phyloP scores from a whole-genome alignment of 2,113 vertebrate genomes.

The Mormyrus iriodes region DNA sequence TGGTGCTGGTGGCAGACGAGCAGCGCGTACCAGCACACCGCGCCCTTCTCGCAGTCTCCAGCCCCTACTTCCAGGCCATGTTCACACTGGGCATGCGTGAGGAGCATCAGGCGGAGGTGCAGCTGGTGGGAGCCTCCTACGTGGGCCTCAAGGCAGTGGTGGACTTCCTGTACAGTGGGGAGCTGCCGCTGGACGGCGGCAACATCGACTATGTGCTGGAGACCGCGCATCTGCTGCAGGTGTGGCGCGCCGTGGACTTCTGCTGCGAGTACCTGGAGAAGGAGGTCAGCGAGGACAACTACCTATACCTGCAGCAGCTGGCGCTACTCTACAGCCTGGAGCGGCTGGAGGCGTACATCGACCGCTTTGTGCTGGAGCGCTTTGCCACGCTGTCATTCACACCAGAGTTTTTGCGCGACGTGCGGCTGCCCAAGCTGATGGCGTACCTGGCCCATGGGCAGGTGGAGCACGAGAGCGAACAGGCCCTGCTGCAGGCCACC shows the following conservation, averaged over 20 bases:
- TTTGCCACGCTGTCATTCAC: conserved; percentile 79
- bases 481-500: conserved; percentile 74
- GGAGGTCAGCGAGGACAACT: conserved; percentile 86
- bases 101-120: conserved; percentile 80
- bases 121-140: conserved; percentile 78
- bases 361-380: conserved; percentile 76
- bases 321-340: conserved; percentile 86
- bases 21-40: conserved; percentile 77
- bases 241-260: conserved; percentile 88
- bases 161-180: conserved; percentile 85
- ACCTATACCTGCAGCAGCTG: conserved; percentile 85
- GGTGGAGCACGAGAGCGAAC: conserved; percentile 79
- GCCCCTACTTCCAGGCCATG: conserved; percentile 94
- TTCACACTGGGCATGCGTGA: conserved; percentile 92
- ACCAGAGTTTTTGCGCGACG: conserved; percentile 70
- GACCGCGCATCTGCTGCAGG: conserved; percentile 86
- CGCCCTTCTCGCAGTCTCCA: conserved; percentile 81
- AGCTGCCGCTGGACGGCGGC: conserved; percentile 79
- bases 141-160: conserved; percentile 80
- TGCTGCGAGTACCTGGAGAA: conserved; percentile 90
- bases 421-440: conserved; percentile 74
- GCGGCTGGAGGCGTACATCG: conserved; percentile 77
- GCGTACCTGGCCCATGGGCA: conserved; percentile 73
- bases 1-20: conserved; percentile 78
- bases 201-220: conserved; percentile 83